Evolutionary conservation across 1,140 invertebrate species (phyloP).

Genomic region (Pogonomyrmex californicus): DNA sequence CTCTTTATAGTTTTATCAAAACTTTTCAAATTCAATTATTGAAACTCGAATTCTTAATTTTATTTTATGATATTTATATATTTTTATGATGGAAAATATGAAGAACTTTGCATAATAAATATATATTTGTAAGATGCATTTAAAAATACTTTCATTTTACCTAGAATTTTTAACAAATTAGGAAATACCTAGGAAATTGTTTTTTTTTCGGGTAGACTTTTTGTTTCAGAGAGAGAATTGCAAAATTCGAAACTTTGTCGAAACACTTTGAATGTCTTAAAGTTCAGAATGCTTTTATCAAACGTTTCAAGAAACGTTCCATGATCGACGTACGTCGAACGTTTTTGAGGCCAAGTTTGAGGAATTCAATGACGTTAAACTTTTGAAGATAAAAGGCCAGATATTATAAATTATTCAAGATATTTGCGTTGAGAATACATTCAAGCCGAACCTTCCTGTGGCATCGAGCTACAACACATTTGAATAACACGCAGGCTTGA

Average conservation of each 20-base stretch:
- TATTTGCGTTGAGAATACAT: slow-evolving; percentile 1
- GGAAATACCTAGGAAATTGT: too few relatives aligned
- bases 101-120: too few relatives aligned
- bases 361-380: background rate
- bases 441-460: slow-evolving; percentile 24
- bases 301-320: background rate
- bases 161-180: too few relatives aligned
- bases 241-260: background rate
- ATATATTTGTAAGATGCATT: too few relatives aligned
- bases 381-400: slow-evolving; percentile 13
- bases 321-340: background rate
- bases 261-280: background rate
- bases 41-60: too few relatives aligned
- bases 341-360: background rate
- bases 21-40: too few relatives aligned
- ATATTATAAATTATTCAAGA: slow-evolving; percentile 45
- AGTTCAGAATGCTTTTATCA: background rate
- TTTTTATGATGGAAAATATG: too few relatives aligned
- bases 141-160: too few relatives aligned
- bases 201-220: too few relatives aligned
- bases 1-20: too few relatives aligned
- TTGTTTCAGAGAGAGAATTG: background rate
- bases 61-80: too few relatives aligned
- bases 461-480: slow-evolving; percentile 26
- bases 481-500: slow-evolving; percentile 26